Evolutionary conservation across 2,113 vertebrate genomes (phyloP), one percentile per base, ranked within the genome.

Genomic region (Ia io): DNA sequence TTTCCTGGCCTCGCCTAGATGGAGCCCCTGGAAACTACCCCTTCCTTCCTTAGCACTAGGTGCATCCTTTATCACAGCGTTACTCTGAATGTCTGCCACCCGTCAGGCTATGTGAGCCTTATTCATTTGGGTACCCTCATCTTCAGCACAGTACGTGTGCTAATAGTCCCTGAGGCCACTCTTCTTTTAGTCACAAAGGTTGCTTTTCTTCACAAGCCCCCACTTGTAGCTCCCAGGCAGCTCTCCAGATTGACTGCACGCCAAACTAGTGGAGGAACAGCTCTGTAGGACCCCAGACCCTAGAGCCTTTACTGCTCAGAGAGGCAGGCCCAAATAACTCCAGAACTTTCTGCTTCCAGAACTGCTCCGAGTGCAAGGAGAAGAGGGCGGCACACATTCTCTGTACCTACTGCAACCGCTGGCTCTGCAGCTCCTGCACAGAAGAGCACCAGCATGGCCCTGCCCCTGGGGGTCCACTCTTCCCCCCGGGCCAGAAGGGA

Each of bases 341-440:
- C 35, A 32, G 49, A 93, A 84, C 90, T 91, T 93, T 96, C 88
- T 97, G 69, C 71, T 93, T 97, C 84, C 67, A 99, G 98, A 98
- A 94, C 95, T 99, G 98, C 92, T 98, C 97, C 0, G 93, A 78
- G 3, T 99, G 98, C 85, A 98, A 98, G 28, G 98, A 98, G 97
- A 98, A 98, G 97, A 98, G 96, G 65, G 98, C 98, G 2, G 98
- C 98, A 12, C 98, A 99, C 96, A 98, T 98, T 37, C 98, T 99
- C 59, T 99, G 98, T 14, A 99, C 98, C 0, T 98, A 97, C 53
- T 99, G 98, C 98, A 99, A 98, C 79, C 98, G 97, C 51, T 99
- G 98, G 98, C 35, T 99, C 78, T 99, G 98, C 95, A 98, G 98
- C 94, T 97, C 98, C 0, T 99, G 98, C 61, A 98, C 98, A 0